These are phyloP conservation scores for Ormyrus nitidulus DNA, from an alignment of 2,888 invertebrate species.

Conservation along the genomic window DNA sequence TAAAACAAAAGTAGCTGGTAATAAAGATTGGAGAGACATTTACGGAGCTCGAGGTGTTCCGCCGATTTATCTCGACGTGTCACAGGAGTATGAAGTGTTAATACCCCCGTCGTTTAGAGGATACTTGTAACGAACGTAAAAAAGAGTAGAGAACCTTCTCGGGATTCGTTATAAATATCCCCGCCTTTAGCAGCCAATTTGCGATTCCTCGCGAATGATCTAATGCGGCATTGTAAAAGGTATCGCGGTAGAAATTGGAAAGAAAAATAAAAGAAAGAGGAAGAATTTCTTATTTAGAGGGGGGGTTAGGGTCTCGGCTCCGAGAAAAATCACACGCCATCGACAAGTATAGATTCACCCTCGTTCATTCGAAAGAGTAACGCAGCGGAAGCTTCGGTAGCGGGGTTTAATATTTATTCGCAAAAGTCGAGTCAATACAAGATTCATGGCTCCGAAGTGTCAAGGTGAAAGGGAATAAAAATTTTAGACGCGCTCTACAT, in stretches of 20 bases:
- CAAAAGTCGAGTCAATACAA: slow-evolving; percentile 20
- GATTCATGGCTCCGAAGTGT: slow-evolving; percentile 38
- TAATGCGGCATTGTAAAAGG: too few species aligned
- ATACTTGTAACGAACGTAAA: neutral
- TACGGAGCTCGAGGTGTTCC: neutral
- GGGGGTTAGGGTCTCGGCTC: too few species aligned
- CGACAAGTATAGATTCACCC: neutral
- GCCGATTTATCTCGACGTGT: slow-evolving; percentile 3
- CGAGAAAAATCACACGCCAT: neutral
- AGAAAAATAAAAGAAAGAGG: too few species aligned
- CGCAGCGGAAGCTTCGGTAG: neutral
- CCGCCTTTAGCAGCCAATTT: too few species aligned
- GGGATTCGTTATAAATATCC: too few species aligned
- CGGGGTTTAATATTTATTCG: slow-evolving; percentile 31
- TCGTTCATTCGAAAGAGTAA: neutral
- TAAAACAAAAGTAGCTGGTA: slow-evolving; percentile 31
- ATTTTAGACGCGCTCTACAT: slow-evolving; percentile 30
- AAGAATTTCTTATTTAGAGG: too few species aligned
- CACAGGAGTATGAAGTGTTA: slow-evolving; percentile 26
- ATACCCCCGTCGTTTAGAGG: slow-evolving; percentile 19
- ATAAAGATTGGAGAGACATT: slow-evolving; percentile 32
- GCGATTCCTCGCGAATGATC: too few species aligned
- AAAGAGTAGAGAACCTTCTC: neutral
- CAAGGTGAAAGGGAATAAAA: slow-evolving; percentile 30
- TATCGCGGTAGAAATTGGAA: too few species aligned